Evolutionary conservation across 1,140 invertebrate species (phyloP), one percentile per base, ranked within the genome.

Genomic region (Bombus sylvicola): DNA sequence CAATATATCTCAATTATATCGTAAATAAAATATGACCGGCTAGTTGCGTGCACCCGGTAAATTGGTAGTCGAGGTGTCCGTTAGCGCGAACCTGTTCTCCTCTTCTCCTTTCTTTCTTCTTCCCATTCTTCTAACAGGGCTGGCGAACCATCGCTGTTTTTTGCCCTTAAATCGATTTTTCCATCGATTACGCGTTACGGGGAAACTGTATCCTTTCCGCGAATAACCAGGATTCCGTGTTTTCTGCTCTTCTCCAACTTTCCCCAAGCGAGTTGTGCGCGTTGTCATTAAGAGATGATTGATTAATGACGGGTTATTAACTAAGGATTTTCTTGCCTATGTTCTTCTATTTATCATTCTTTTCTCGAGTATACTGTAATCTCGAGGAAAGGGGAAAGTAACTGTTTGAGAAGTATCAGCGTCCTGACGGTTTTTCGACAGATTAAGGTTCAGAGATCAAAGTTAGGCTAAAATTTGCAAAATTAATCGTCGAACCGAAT

Each of bases 1-100:
- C 93, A 92, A 93, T 94, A 92, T 94, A 94, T 94, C 94, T 94
- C 93, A 94, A 94, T 94, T 94, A 94, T 93, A 94, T 94, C 92
- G 92, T 94, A 94, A 94, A 94, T 94, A 94, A 94, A 93, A 92
- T 94, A 94, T 90, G 93, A 94, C 89, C 87, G 88, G 80, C 91
- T 94, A 92, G 92, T 93, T 94, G 91, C 92, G 91, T 94, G 92
- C 88, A 90, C 85, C 87, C 83, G 87, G 90, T 88, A 92, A 94
- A 94, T 93, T 93, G 93, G 91, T 89, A 92, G 90, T 88, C 79
- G 83, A 90, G 91, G 89, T 93, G 92, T 93, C 91, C 88, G 91
- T 92, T 92, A 92, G 87, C 83, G 88, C 83, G 88, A 92, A 91
- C 89, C 92, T 92, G 89, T 92, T 93, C 88, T 91, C 84, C 81